A percentile compares a stretch with the other conserved stretches of the same genome.
Conservation (phyloP, 2,888 invertebrate species). For the Brachyopa scutellaris region DNA sequence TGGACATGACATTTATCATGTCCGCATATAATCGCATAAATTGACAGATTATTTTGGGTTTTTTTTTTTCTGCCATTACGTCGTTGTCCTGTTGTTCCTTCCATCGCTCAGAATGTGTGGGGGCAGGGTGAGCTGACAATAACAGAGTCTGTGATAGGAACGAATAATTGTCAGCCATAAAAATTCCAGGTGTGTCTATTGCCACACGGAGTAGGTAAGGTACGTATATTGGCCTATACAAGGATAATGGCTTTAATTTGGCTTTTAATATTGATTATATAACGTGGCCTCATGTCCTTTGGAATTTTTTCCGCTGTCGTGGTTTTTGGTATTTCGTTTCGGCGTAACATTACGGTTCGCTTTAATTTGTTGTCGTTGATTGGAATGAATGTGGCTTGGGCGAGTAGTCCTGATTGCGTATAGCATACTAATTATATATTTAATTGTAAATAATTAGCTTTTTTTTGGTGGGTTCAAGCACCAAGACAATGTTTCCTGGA, state of each 20-base stretch:
- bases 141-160: slow-evolving; percentile 42
- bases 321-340: neutral
- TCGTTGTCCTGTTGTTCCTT: neutral
- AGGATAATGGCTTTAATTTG: slow-evolving; percentile 63
- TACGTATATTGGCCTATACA: neutral
- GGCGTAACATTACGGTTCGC: neutral
- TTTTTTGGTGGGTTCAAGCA: too few species aligned
- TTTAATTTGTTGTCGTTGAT: slow-evolving; percentile 7
- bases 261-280: slow-evolving; percentile 60
- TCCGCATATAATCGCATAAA: slow-evolving; percentile 60
- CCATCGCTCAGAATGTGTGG: neutral
- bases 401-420: too few species aligned
- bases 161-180: slow-evolving; percentile 44
- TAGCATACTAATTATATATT: too few species aligned
- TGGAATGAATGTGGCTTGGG: neutral
- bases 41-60: slow-evolving; percentile 43
- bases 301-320: neutral
- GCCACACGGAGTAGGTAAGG: neutral
- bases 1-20: slow-evolving; percentile 63
- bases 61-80: neutral
- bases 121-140: slow-evolving; percentile 19
- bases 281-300: slow-evolving; percentile 25
- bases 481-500: too few species aligned
- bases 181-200: slow-evolving; percentile 54
- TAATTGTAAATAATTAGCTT: too few species aligned